Conservation (phyloP, 2,113 vertebrate genomes). For the Tringa solitaria region DNA sequence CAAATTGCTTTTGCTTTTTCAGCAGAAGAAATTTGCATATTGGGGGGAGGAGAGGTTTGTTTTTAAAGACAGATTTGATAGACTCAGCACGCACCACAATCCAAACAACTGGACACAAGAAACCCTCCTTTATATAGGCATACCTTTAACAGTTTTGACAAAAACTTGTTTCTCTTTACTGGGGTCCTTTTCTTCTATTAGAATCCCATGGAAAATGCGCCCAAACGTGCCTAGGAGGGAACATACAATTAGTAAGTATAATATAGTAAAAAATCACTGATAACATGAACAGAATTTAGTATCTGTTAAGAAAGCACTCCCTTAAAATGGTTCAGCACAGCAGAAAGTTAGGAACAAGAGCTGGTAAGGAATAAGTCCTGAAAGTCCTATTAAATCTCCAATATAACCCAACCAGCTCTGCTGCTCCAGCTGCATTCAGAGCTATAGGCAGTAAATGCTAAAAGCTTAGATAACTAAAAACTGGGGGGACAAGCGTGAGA, state of each 20-base stretch:
- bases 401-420: neutral
- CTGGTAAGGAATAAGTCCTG: neutral
- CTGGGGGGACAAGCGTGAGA: neutral
- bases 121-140: neutral
- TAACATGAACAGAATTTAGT: neutral
- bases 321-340: neutral
- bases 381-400: neutral
- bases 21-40: neutral
- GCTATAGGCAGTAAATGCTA: neutral
- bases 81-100: neutral
- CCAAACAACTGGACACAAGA: neutral
- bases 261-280: neutral
- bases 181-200: conserved; percentile 96
- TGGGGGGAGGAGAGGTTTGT: neutral
- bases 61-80: neutral
- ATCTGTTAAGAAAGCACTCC: neutral
- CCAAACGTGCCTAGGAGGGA: conserved; percentile 92
- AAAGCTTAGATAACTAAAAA: neutral
- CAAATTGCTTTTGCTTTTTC: neutral
- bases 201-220: conserved; percentile 93
- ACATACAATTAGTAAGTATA: neutral
- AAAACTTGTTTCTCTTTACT: conserved; percentile 94
- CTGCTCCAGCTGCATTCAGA: neutral
- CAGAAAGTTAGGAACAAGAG: neutral
- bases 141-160: conserved; percentile 99